Percentiles rank a stretch among this genome's conserved stretches.
Conservation (phyloP, 2,888 invertebrate species). For the Scaptomyza parva region DNA sequence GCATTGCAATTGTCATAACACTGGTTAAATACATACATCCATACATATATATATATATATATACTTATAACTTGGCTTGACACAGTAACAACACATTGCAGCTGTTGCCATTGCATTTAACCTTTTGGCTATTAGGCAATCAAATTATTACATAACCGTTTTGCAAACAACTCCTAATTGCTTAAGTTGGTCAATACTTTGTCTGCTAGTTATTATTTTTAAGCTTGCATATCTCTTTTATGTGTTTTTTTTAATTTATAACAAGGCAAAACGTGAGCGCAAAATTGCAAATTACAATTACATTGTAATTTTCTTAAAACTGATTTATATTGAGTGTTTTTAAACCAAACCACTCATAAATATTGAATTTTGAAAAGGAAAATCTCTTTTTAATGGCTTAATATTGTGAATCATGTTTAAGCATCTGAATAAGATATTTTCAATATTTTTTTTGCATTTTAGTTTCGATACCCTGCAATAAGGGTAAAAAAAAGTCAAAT, state of each 20-base stretch:
- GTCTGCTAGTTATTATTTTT: constrained; percentile 10
- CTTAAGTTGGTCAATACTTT: constrained; percentile 11
- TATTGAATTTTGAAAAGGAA: background rate
- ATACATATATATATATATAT: background rate
- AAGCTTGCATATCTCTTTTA: background rate
- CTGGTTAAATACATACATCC: background rate
- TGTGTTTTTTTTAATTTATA: background rate
- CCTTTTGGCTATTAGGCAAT: constrained; percentile 27
- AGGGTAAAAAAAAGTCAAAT: background rate
- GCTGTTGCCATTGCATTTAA: constrained; percentile 32
- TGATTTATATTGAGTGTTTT: constrained; percentile 1
- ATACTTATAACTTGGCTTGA: background rate
- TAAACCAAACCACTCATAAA: background rate
- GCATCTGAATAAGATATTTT: background rate
- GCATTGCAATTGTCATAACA: constrained; percentile 3
- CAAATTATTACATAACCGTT: constrained; percentile 13
- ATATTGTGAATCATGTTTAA: background rate
- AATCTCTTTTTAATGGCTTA: background rate
- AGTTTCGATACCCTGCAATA: background rate
- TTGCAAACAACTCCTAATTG: constrained; percentile 16
- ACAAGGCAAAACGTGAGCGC: constrained; percentile 8
- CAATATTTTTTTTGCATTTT: background rate
- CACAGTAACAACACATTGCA: constrained; percentile 16
- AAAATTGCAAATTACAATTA: constrained; percentile 8
- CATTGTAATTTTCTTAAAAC: constrained; percentile 5